phyloP scores from a whole-genome alignment of 2,888 invertebrate genomes.

The Caenorhabditis sp. region DNA sequence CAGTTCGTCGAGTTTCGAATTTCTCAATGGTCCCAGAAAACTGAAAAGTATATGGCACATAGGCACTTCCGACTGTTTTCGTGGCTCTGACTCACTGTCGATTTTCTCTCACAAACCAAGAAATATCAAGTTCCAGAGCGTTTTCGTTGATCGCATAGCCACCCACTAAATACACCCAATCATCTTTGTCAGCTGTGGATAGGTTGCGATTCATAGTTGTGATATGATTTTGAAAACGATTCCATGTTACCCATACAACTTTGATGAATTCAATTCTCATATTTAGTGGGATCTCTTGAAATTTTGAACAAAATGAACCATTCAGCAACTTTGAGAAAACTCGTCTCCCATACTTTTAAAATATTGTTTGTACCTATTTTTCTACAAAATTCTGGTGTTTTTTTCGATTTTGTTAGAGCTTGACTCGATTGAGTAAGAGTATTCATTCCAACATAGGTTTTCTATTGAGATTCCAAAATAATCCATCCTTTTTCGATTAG shows the following conservation, averaged over 20 bases:
- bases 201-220: neutral
- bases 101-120: constrained; percentile 17
- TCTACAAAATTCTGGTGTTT: neutral
- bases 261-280: constrained; percentile 3
- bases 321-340: constrained; percentile 1
- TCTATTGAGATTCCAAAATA: neutral
- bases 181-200: neutral
- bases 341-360: neutral
- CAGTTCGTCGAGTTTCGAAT: constrained; percentile 11
- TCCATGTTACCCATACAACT: constrained; percentile 5
- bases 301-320: constrained; percentile 12
- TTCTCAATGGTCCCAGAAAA: constrained; percentile 4
- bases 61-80: too few relatives aligned
- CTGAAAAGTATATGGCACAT: constrained; percentile 10
- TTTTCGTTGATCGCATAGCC: neutral
- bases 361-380: neutral
- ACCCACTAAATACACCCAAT: neutral
- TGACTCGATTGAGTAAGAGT: neutral
- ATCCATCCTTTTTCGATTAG: neutral
- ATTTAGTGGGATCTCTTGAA: neutral
- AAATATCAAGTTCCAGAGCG: constrained; percentile 13
- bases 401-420: neutral
- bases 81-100: too few relatives aligned
- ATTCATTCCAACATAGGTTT: neutral
- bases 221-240: neutral